Evolutionary conservation across 2,888 invertebrate species (phyloP).

Genomic region (Galerucella pusilla): DNA sequence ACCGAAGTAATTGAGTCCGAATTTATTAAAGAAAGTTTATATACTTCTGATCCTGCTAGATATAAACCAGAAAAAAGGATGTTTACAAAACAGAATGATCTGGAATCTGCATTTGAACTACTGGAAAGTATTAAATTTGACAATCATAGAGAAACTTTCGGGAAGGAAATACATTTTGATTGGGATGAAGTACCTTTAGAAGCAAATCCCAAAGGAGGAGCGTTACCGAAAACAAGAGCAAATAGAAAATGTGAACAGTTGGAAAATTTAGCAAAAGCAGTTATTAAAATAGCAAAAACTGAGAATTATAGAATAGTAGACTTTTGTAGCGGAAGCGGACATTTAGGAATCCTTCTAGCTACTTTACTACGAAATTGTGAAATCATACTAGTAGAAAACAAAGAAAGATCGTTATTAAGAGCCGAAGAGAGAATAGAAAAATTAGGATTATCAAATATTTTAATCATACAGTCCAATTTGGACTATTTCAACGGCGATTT

Average conservation of each 20-base stretch:
- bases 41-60: constrained; percentile 81
- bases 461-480: constrained; percentile 88
- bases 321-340: constrained; percentile 95
- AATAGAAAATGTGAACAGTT: constrained; percentile 87
- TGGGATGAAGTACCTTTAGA: constrained; percentile 80
- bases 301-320: constrained; percentile 80
- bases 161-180: constrained; percentile 67
- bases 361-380: constrained; percentile 80
- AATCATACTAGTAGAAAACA: constrained; percentile 89
- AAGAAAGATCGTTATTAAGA: constrained; percentile 83
- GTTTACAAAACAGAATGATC: constrained; percentile 81
- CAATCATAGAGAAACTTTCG: constrained; percentile 62
- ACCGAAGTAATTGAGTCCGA: constrained; percentile 46
- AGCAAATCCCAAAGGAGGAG: constrained; percentile 82
- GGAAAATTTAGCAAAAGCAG: constrained; percentile 83
- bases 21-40: constrained; percentile 74
- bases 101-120: constrained; percentile 72
- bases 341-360: constrained; percentile 89
- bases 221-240: constrained; percentile 79
- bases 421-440: constrained; percentile 77
- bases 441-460: constrained; percentile 78
- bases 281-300: constrained; percentile 72
- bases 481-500: constrained; percentile 87
- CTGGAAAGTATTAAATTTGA: constrained; percentile 65
- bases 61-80: constrained; percentile 79